Percentiles rank a stretch among this genome's conserved stretches.
Evolutionary conservation across 1,140 invertebrate genomes (phyloP).

Genomic region (Copidosoma floridanum): DNA sequence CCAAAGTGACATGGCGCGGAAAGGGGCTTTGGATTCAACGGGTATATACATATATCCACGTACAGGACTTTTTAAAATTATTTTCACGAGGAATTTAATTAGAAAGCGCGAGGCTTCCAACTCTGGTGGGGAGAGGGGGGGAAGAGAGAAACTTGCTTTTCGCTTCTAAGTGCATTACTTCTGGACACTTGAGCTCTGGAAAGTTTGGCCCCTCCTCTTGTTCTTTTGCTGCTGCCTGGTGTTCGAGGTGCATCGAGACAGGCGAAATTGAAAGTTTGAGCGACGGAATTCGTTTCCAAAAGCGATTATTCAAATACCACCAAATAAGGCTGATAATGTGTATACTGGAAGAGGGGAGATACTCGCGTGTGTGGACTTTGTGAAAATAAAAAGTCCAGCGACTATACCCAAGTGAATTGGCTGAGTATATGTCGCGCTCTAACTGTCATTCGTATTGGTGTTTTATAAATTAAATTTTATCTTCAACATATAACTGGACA

Average conservation of each 20-base stretch:
- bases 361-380: too few relatives aligned
- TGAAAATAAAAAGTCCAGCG: too few relatives aligned
- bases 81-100: conserved; percentile 26
- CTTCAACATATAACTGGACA: too few relatives aligned
- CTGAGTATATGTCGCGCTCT: too few relatives aligned
- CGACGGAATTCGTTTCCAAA: neutral
- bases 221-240: neutral
- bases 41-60: too few relatives aligned
- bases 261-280: conserved; percentile 16
- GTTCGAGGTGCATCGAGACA: neutral
- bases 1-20: too few relatives aligned
- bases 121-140: too few relatives aligned
- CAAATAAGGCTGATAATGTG: neutral
- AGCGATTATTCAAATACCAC: neutral
- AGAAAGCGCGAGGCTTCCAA: conserved; percentile 10
- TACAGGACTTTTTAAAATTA: conserved; percentile 23
- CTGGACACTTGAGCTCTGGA: conserved; percentile 18
- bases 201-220: neutral
- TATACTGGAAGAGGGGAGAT: too few relatives aligned
- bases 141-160: neutral
- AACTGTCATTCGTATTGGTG: too few relatives aligned
- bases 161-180: conserved; percentile 21
- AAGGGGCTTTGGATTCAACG: too few relatives aligned
- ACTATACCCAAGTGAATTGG: too few relatives aligned
- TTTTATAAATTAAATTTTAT: too few relatives aligned